These are phyloP conservation scores for Pheucticus melanocephalus DNA, from an alignment of 2,113 vertebrate genomes.

Conservation along the genomic window DNA sequence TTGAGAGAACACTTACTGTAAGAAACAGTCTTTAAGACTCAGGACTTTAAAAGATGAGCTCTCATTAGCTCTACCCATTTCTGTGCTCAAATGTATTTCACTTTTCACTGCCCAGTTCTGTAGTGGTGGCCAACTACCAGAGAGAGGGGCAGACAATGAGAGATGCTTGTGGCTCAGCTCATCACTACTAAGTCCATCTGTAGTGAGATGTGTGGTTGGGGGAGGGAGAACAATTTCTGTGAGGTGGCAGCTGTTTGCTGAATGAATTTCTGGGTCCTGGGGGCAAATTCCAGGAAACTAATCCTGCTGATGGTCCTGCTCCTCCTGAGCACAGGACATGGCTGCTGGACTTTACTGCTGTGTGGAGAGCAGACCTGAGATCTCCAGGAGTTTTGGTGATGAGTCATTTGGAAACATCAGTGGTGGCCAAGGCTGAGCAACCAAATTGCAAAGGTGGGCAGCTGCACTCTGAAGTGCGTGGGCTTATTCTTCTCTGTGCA, in stretches of 20 bases:
- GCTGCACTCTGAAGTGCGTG: not conserved
- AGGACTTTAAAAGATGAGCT: not conserved
- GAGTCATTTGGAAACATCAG: not conserved
- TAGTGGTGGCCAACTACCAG: not conserved
- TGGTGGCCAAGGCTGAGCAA: not conserved
- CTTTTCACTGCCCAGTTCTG: not conserved
- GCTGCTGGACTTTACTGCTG: not conserved
- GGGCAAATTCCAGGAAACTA: not conserved
- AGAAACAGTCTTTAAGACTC: not conserved
- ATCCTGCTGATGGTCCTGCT: not conserved
- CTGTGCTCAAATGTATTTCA: not conserved
- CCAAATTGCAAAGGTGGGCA: accelerated
- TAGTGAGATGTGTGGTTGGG: accelerated
- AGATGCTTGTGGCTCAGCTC: not conserved
- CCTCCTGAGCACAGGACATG: accelerated
- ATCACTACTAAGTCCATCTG: not conserved
- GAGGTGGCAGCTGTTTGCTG: not conserved
- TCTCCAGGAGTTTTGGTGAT: not conserved
- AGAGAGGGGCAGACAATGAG: not conserved
- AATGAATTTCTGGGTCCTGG: not conserved
- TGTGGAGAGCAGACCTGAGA: not conserved
- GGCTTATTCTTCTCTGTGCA: not conserved
- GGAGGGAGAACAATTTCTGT: not conserved
- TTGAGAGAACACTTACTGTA: not conserved
- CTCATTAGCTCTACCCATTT: not conserved